A percentile compares a stretch with the other conserved stretches of the same genome.
phyloP scores from a whole-genome alignment of 2,113 vertebrate species.

The Sinocyclocheilus anshuiensis region DNA sequence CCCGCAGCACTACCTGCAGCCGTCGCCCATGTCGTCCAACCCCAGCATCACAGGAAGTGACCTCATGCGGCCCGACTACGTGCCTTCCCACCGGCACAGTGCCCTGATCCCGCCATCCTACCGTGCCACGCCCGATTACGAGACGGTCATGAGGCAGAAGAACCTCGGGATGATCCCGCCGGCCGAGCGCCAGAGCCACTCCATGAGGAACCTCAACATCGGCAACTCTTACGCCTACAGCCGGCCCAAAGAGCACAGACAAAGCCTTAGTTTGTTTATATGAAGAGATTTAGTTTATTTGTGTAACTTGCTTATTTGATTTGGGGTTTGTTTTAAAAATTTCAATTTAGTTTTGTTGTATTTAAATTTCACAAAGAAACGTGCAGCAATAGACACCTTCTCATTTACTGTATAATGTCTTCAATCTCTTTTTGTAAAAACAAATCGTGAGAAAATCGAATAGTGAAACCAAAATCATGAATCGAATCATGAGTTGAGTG shows the following conservation, averaged over 20 bases:
- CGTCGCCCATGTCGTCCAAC: slow-evolving; percentile 96
- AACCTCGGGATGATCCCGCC: slow-evolving; percentile 78
- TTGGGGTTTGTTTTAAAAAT: no score
- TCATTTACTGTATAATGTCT: no score
- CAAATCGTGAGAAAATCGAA: no score
- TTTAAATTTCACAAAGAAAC: no score
- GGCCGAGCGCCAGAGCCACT: slow-evolving; percentile 89
- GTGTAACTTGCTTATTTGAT: no score
- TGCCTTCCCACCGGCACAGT: slow-evolving; percentile 91
- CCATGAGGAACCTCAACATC: slow-evolving; percentile 93
- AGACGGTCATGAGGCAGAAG: slow-evolving; percentile 95
- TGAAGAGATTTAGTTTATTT: no score
- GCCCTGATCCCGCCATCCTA: slow-evolving; percentile 94
- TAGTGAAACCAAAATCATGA: no score
- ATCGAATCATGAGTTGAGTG: no score
- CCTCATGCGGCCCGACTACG: slow-evolving; percentile 85
- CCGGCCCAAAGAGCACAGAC: slow-evolving; percentile 66
- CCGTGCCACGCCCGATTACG: slow-evolving; percentile 94
- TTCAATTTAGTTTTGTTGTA: no score
- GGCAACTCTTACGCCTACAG: slow-evolving; percentile 92
- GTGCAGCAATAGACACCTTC: no score
- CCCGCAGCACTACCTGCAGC: slow-evolving; percentile 90
- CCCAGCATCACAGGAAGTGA: slow-evolving; percentile 95
- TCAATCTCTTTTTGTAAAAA: no score
- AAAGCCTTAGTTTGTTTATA: no score